These are phyloP conservation scores for Tragelaphus scriptus DNA, from an alignment of 2,113 vertebrate genomes.

Conservation along the genomic window DNA sequence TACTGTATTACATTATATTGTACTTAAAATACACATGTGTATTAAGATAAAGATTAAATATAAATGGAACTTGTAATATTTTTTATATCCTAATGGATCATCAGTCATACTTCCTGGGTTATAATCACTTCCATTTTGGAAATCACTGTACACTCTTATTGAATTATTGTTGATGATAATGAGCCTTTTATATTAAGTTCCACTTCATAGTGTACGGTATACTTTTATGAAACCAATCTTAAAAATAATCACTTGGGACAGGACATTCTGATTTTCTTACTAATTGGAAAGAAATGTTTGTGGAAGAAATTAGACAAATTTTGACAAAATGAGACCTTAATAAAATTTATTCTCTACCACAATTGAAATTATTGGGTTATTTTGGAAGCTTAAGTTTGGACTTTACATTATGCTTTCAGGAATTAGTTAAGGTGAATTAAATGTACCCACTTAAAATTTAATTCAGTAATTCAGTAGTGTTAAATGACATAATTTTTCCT, in stretches of 20 bases:
- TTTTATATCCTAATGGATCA: not conserved
- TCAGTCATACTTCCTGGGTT: not conserved
- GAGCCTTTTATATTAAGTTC: not conserved
- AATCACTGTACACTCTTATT: not conserved
- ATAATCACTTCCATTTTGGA: not conserved
- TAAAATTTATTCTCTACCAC: not conserved
- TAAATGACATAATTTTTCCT: not conserved
- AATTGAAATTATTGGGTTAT: not conserved
- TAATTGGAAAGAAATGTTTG: not conserved
- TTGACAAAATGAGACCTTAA: not conserved
- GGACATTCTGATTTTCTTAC: not conserved
- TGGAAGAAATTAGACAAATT: not conserved
- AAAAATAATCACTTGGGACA: slow-evolving; percentile 13
- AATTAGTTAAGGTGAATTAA: not conserved
- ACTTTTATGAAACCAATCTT: not conserved
- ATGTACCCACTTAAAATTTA: not conserved
- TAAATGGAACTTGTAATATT: not conserved
- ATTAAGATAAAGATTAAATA: not conserved
- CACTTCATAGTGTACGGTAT: not conserved
- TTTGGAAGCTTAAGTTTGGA: slow-evolving; percentile 7
- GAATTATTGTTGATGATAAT: not conserved
- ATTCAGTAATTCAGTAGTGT: not conserved
- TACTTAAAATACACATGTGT: not conserved
- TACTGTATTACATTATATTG: not conserved
- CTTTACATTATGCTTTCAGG: slow-evolving; percentile 6